Evolutionary conservation across 2,797 vertebrate genomes (phyloP).

Genomic region (Ispidina lecontei): DNA sequence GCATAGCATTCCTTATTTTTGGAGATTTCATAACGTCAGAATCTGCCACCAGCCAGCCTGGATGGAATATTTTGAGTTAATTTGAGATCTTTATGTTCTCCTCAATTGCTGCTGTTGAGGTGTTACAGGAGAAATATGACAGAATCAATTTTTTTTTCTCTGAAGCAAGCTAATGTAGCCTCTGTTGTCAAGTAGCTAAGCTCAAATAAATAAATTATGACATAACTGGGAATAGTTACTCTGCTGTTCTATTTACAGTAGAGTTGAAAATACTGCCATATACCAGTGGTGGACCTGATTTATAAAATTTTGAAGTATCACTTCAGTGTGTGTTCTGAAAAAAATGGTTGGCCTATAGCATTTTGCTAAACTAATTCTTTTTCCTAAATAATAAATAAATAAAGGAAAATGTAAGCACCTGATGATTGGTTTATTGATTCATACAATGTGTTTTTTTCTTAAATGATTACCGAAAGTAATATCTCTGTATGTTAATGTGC

Average conservation of each 20-base stretch:
- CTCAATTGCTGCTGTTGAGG: not conserved
- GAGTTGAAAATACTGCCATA: not conserved
- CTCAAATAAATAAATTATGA: not conserved
- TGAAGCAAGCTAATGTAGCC: not conserved
- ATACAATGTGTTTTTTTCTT: not conserved
- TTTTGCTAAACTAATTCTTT: not conserved
- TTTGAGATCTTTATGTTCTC: not conserved
- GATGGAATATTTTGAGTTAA: not conserved
- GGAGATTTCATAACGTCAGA: not conserved
- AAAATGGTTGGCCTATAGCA: not conserved
- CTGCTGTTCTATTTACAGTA: not conserved
- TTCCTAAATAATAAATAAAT: not conserved
- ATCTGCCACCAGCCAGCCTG: not conserved
- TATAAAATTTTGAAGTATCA: not conserved
- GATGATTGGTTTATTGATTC: not conserved
- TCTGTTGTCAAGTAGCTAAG: not conserved
- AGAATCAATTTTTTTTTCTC: not conserved
- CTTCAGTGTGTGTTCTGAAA: not conserved
- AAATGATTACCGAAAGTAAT: not conserved
- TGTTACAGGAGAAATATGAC: not conserved
- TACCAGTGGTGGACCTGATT: accelerated
- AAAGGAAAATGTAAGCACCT: not conserved
- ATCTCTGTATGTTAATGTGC: not conserved
- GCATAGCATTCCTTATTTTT: not conserved
- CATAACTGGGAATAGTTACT: not conserved